These are phyloP conservation scores for Mormyrus lacerda DNA, from an alignment of 2,113 vertebrate species.

Conservation along the genomic window DNA sequence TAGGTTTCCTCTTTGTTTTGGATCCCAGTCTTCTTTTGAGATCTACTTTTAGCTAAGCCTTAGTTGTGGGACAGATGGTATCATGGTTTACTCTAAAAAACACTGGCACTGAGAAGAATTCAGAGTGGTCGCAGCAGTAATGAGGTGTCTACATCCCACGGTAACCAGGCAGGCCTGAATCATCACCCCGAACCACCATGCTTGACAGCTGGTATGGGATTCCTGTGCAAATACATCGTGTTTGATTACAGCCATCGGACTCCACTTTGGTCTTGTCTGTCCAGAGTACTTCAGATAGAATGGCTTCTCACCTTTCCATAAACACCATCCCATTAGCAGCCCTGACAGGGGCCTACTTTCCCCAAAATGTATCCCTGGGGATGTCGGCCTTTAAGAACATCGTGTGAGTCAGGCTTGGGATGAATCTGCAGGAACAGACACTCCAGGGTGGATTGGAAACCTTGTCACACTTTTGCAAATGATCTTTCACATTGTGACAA, in stretches of 20 bases:
- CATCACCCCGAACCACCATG: background rate
- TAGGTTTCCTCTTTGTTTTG: background rate
- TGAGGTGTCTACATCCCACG: background rate
- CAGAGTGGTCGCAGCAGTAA: background rate
- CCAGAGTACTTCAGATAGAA: background rate
- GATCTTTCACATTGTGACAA: background rate
- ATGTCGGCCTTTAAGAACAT: background rate
- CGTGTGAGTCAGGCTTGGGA: background rate
- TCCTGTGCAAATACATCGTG: background rate
- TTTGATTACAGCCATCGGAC: background rate
- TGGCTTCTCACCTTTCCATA: background rate
- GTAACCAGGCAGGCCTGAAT: background rate
- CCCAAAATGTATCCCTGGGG: conserved; percentile 3
- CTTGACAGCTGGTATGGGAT: background rate
- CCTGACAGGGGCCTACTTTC: conserved; percentile 7
- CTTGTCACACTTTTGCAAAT: background rate
- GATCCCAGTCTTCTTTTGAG: background rate
- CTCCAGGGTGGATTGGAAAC: background rate
- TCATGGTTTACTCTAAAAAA: background rate
- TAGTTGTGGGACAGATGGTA: background rate
- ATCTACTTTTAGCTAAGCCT: conserved; percentile 13
- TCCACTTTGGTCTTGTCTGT: background rate
- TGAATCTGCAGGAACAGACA: background rate
- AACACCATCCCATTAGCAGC: background rate
- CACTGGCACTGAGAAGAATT: background rate